Base-by-base conservation (phyloP, 2,888 invertebrate genomes). In the Operophtera brumata region DNA sequence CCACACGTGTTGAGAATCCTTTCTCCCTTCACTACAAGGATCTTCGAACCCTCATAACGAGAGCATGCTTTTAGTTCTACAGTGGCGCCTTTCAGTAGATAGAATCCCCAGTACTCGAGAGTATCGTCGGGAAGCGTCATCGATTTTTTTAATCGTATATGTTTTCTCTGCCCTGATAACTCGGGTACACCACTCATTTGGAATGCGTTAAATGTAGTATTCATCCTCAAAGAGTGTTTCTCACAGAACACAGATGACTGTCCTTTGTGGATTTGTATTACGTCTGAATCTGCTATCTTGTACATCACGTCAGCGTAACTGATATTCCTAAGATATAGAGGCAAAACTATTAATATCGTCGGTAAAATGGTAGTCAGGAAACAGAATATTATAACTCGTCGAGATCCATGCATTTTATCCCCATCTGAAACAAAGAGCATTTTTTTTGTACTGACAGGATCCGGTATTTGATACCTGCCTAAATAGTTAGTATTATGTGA, bases 51-150 rank as follows among this genome's bases (percentile, higher is more conserved):
- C 66, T 94, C 92, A 75, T 92, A 94, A 73, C 94, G 92, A 9
- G 96, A 96, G 76, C 96, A 96, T 40, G 95, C 94, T 71, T 95
- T 94, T 20, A 96, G 84, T 62, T 93, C 92, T 1, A 96, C 96
- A 9, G 92, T 92, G 1, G 96, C 95, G 20, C 96, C 96, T 80
- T 93, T 93, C 44, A 95, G 86, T 42, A 96, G 86, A 84, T 94
- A 96, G 83, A 96, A 96, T 2, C 96, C 96, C 96, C 96, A 96
- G 79, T 96, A 96, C 78, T 96, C 96, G 32, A 96, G 82, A 8
- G 96, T 96, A 70, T 96, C 96, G 77, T 96, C 96, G 0, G 95
- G 96, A 59, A 96, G 82, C 1, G 91, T 92, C 94, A 96, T 95
- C 6, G 95, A 95, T 74, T 96, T 96, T 76, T 94, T 95, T 65